A percentile compares a stretch with the other conserved stretches of the same genome.
Evolutionary conservation across 2,797 vertebrate genomes (phyloP).

Genomic region (Chlorospingus semifuscus): DNA sequence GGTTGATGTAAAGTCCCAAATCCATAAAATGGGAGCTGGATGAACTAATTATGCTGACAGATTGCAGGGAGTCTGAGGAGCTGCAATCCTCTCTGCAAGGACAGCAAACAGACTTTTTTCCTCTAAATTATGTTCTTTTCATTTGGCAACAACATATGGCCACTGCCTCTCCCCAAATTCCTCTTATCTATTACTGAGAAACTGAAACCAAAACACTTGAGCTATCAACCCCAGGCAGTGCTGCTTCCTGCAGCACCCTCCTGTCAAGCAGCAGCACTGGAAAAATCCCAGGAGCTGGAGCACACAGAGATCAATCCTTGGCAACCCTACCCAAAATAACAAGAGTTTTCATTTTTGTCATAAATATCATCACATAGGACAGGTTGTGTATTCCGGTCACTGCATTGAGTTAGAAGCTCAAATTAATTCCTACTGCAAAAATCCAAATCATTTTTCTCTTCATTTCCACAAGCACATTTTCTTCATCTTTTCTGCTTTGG

Average conservation of each 20-base stretch:
- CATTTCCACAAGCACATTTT: background rate
- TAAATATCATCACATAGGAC: background rate
- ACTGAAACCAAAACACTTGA: conserved; percentile 4
- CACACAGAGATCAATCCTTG: background rate
- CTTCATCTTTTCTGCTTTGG: background rate
- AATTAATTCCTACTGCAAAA: background rate
- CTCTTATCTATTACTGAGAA: background rate
- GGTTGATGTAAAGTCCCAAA: background rate
- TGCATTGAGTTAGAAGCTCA: background rate
- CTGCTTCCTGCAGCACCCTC: background rate
- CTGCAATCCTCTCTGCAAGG: conserved; percentile 32
- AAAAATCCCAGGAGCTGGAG: background rate
- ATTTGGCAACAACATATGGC: conserved; percentile 45
- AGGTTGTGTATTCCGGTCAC: background rate
- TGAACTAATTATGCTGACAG: conserved; percentile 43
- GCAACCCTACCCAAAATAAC: background rate
- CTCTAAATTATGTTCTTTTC: conserved; percentile 42
- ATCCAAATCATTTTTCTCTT: accelerated
- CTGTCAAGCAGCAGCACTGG: background rate
- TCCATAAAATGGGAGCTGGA: background rate
- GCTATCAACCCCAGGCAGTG: background rate
- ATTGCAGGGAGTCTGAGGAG: conserved; percentile 23
- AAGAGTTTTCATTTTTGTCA: background rate
- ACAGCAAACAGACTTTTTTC: conserved; percentile 32
- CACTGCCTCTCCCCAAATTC: conserved; percentile 25